Base-by-base conservation (phyloP, 2,888 invertebrate species). In the Vanessa cardui region DNA sequence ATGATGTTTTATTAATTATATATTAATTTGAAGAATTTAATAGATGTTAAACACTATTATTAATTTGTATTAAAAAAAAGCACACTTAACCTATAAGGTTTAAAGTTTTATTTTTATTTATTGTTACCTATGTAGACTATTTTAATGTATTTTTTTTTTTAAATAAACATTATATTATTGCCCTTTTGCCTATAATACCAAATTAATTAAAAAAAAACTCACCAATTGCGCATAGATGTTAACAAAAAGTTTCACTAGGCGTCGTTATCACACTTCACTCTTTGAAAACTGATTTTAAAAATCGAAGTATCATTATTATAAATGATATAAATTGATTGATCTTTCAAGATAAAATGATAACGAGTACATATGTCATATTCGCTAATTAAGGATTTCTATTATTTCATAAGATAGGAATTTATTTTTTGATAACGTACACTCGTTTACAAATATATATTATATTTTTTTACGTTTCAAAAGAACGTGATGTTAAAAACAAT, bases 381-480 rank as follows among this genome's bases (percentile, higher is more conserved):
- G 20, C 52, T 70, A 70, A 70, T 70, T 70, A 67, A 56, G 39
- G 64, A 64, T 67, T 59, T 56, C 60, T 66, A 64, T 70, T 66
- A 64, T 67, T 61, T 67, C 56, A 26, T 46, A 26, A 52, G 60
- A 64, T 68, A 64, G 64, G 20, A 56, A 50, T 50, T 49, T 20
- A 5, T 64, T 47, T n/a, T 54, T 54, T n/a, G 59, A 65, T 60
- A 60, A 60, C 54, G 54, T 54, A 54, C 54, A 54, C 3, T 31
- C 16, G 33, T n/a, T 1, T 7, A 8, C 54, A 8, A 21, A 50
- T 15, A 4, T 16, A 9, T 9, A 33, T 8, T 1, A 1, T 21
- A 21, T 26, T 50, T 26, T 12, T 26, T 21, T 3, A 12, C 21
- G 15, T 3, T 21, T 20, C 21, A 15, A 21, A 12, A 21, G 5